Conservation (phyloP, 2,888 invertebrate species). For the Lithophane semibrunnea region DNA sequence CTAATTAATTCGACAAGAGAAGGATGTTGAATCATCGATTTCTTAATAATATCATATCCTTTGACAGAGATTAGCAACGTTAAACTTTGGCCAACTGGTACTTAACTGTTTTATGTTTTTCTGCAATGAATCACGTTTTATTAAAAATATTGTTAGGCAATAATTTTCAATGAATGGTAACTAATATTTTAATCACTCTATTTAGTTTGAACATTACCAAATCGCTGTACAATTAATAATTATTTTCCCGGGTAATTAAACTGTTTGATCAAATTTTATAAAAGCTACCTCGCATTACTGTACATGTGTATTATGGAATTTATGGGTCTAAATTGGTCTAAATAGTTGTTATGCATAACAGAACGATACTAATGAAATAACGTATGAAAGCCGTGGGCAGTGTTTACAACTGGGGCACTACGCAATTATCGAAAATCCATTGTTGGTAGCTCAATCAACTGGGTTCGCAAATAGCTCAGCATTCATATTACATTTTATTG, state of each 20-base stretch:
- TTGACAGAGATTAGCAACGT: constrained; percentile 5
- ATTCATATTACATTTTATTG: background rate
- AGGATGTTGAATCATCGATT: constrained; percentile 22
- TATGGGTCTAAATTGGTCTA: too few relatives aligned
- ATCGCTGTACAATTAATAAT: constrained; percentile 1
- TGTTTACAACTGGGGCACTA: constrained; percentile 7
- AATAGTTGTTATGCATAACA: constrained; percentile 15
- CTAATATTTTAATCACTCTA: background rate
- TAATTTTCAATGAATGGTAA: background rate
- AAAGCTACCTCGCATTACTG: constrained; percentile 11
- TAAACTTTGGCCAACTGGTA: constrained; percentile 1
- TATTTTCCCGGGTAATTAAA: constrained; percentile 13
- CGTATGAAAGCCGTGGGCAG: background rate
- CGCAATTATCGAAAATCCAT: constrained; percentile 23
- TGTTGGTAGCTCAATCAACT: constrained; percentile 21
- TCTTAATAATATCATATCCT: constrained; percentile 8
- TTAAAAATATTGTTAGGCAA: background rate
- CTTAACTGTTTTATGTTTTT: background rate
- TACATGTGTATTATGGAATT: constrained; percentile 7
- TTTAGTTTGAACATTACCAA: constrained; percentile 1
- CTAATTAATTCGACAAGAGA: background rate
- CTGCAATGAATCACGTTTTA: constrained; percentile 13
- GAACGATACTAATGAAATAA: constrained; percentile 24
- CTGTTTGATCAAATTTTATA: constrained; percentile 19
- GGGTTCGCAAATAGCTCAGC: constrained; percentile 1